These are phyloP conservation scores for Nemurella pictetii DNA, from an alignment of 2,888 invertebrate genomes.

Conservation along the genomic window DNA sequence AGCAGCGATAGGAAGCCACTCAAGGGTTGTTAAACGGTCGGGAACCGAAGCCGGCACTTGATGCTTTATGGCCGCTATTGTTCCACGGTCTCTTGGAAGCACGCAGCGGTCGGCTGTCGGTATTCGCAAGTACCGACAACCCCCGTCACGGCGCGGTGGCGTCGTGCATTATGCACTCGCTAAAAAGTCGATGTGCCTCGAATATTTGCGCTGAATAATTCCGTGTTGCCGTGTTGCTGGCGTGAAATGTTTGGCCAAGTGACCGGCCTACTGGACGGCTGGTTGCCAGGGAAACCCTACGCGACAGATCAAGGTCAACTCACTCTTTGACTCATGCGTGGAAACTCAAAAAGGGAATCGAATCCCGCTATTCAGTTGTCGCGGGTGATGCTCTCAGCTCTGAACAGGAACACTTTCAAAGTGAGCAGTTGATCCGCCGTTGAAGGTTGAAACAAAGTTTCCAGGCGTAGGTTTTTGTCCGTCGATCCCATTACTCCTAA, in stretches of 20 bases:
- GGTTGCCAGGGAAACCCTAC: background rate
- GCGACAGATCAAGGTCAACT: no score
- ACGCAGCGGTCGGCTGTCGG: background rate
- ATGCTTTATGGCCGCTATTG: no score
- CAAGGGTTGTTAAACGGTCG: background rate
- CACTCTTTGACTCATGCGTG: no score
- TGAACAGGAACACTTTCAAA: no score
- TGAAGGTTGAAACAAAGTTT: no score
- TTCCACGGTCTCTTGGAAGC: background rate
- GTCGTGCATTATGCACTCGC: background rate
- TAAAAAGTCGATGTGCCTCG: background rate
- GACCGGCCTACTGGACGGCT: background rate
- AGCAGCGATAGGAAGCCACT: background rate
- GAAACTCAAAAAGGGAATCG: no score
- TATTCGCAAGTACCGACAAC: background rate
- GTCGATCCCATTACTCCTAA: no score
- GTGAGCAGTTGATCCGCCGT: no score
- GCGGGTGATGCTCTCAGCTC: no score
- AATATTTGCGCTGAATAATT: background rate
- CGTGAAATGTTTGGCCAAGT: background rate
- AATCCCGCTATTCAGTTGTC: no score
- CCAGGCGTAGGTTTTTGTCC: no score
- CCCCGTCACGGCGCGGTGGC: background rate
- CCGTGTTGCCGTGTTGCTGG: background rate
- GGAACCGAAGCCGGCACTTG: background rate